Base-by-base conservation (phyloP, 2,797 vertebrate genomes). In the Pteropus rufus region DNA sequence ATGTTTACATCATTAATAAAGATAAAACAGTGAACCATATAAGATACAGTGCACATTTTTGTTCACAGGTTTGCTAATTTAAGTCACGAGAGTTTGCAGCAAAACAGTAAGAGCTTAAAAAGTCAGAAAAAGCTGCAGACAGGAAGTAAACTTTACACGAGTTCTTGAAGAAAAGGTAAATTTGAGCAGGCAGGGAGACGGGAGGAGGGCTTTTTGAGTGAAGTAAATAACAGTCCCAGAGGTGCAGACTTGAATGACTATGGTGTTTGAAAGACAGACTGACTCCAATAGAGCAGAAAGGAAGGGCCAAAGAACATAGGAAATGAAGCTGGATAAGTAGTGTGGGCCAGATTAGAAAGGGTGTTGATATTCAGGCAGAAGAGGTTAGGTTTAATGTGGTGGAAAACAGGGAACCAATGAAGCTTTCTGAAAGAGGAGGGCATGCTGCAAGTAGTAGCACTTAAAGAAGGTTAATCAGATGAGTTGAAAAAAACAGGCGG, bases 161-260 rank as follows among this genome's bases (percentile, higher is more conserved):
- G 9, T 65, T 41, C 29, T 76, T 87, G 64, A 96, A 93, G 73
- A 83, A 88, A 90, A 82, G 21, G 69, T 88, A 85, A 64, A 65
- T 96, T 36, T 92, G 34, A 94, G 41, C 10, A 41, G 46, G 62
- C 16, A 80, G 64, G 65, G 18, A 91, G 23, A 69, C 58, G 15
- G 8, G 29, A 86, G 15, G 52, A 90, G 52, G 36, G 41, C 0
- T 75, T 79, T 93, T 49, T 52, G 3, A 60, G 26, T 36, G 1
- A 90, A 88, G 39, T 23, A 84, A 84, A 10, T 34, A 36, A 49
- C 0, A 46, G 41, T 16, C 58, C 10, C 18, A 26, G 54, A 58
- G 73, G 65, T 0, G 1, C 46, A 82, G 75, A 65, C 39, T 67
- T 36, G 54, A 91, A 44, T 15, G n/a, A 64, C 18, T 24, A 60